Evolutionary conservation across 2,113 vertebrate genomes (phyloP), one percentile per base, ranked within the genome.

Genomic region (Entosphenus tridentatus): DNA sequence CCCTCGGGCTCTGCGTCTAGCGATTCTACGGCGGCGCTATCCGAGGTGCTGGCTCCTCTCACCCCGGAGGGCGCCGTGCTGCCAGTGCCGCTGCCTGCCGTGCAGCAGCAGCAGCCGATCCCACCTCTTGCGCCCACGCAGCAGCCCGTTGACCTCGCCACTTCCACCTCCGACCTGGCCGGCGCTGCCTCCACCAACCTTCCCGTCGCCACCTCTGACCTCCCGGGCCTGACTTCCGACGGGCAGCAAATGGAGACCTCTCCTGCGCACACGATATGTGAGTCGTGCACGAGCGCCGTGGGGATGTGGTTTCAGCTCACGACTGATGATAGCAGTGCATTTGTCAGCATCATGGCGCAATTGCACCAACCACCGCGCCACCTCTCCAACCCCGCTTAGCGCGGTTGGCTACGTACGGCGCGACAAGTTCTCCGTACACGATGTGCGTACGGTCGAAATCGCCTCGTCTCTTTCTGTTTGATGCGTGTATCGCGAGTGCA

Each of bases 211-310:
- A 79, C 79, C 62, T 72, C 81, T 9, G 80, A 86, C 68, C 79
- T 85, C 72, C 76, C 80, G 68, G 83, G 76, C 75, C 80, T 78
- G 76, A 87, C 89, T 73, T 80, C 79, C 16, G 88, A 93, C 74
- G 84, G 85, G 69, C 87, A 85, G 57, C 88, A 93, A 76, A 93
- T 93, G 88, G 87, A 91, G 77, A 84, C 89, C 78, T 93, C 87
- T 39, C 88, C 87, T 6, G 86, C 85, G 70, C 87, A 87, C 73
- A 86, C 84, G 75, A 87, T 84, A 74, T 84, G 87, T 87, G 81
- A 81, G 80, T 75, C 78, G 39, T 39, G 39, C 39, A 39, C 39
- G 39, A 39, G 39, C 39, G 39, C 39, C 39, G 6, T 39, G 39
- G 39, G 39, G 39, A 39, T 39, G 39, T 39, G 39, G 39, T 39